Percentiles rank a stretch among this genome's conserved stretches.
Evolutionary conservation across 2,888 invertebrate species (phyloP).

Genomic region (Koerneria pararmatus): DNA sequence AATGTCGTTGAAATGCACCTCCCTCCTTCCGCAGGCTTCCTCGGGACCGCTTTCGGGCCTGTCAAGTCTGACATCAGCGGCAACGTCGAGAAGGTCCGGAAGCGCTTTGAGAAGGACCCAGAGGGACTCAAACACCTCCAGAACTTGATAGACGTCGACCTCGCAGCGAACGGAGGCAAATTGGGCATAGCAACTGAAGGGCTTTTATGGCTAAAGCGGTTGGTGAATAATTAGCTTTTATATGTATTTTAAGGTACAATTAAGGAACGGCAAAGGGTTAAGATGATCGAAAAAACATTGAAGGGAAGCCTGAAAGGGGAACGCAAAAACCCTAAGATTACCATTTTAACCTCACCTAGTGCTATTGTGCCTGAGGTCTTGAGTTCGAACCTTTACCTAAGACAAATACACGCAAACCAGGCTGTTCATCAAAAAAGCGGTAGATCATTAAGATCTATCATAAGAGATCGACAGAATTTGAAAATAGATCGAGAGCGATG

Average conservation of each 20-base stretch:
- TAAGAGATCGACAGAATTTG: no score
- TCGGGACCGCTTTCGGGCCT: constrained; percentile 46
- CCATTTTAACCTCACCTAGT: no score
- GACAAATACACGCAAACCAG: no score
- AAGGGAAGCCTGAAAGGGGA: no score
- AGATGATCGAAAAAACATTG: no score
- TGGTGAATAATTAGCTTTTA: constrained; percentile 1
- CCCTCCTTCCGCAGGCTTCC: constrained; percentile 39
- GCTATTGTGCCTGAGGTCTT: no score
- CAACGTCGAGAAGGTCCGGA: constrained; percentile 48
- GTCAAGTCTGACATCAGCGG: constrained; percentile 55
- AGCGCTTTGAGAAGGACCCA: constrained; percentile 17
- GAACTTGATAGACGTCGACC: constrained; percentile 51
- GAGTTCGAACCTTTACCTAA: no score
- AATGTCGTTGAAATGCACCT: background rate
- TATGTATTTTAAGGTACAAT: constrained; percentile 5
- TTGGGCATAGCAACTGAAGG: constrained; percentile 56
- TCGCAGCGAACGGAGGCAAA: constrained; percentile 47
- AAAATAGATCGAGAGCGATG: no score
- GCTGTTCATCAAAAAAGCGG: no score
- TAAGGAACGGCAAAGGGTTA: no score
- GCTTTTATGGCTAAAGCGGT: constrained; percentile 57
- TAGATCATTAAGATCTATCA: no score
- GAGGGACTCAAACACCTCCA: constrained; percentile 42
- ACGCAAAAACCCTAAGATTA: no score